A percentile compares a stretch with the other conserved stretches of the same genome.
These are phyloP conservation scores for Actinernus sp. DNA, from an alignment of 92 coral and sea anemone genomes.

Conservation along the genomic window DNA sequence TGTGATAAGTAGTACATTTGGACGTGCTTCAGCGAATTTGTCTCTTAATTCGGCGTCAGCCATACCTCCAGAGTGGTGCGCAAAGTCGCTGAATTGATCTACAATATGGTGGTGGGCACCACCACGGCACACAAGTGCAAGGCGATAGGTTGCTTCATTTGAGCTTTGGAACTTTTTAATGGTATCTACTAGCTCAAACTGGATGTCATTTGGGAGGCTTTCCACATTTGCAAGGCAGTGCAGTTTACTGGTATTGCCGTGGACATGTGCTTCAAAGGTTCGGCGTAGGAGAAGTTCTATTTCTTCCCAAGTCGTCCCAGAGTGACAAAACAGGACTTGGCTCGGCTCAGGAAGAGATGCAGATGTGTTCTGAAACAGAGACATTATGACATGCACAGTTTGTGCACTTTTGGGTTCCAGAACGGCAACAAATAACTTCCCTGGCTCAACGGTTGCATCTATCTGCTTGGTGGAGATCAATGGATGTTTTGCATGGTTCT, in stretches of 20 bases:
- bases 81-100: constrained; percentile 79
- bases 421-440: constrained; percentile 86
- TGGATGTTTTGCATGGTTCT: neutral
- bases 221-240: constrained; percentile 97
- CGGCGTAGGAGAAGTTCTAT: constrained; percentile 83
- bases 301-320: constrained; percentile 93
- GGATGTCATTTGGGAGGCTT: constrained; percentile 83
- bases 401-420: constrained; percentile 80
- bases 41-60: constrained; percentile 67
- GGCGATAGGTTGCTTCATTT: constrained; percentile 50
- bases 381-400: constrained; percentile 82
- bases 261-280: constrained; percentile 70
- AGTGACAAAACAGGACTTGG: constrained; percentile 86
- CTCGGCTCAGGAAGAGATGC: constrained; percentile 81
- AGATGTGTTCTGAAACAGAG: constrained; percentile 75
- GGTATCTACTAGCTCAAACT: constrained; percentile 81
- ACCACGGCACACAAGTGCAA: constrained; percentile 89
- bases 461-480: no score
- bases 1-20: constrained; percentile 77
- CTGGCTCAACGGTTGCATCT: constrained; percentile 82
- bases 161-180: constrained; percentile 49
- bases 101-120: constrained; percentile 92
- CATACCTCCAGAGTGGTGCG: constrained; percentile 89
- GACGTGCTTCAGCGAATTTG: constrained; percentile 52
- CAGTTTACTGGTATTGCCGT: constrained; percentile 44